A percentile compares a stretch with the other conserved stretches of the same genome.
Conservation (phyloP, 2,113 vertebrate species). For the Daboia siamensis region DNA sequence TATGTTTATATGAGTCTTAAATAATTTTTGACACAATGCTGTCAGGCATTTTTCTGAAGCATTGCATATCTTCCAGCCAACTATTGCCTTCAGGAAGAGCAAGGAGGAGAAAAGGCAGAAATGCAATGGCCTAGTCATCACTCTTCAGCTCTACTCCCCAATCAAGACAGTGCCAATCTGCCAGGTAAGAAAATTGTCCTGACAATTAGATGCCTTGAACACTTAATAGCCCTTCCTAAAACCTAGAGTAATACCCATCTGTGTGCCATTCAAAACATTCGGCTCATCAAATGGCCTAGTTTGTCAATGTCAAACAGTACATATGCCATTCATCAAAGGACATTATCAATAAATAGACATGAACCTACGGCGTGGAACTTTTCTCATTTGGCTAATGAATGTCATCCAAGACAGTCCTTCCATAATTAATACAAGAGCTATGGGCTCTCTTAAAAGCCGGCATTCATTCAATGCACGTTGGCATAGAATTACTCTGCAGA, state of each 20-base stretch:
- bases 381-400: conserved; percentile 60
- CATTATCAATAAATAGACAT: conserved; percentile 63
- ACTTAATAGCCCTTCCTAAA: conserved; percentile 62
- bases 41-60: neutral
- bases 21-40: neutral
- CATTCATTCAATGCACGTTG: neutral
- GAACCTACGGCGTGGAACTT: conserved; percentile 38
- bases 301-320: conserved; percentile 70
- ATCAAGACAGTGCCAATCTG: conserved; percentile 56
- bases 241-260: conserved; percentile 63
- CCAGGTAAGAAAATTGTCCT: conserved; percentile 58
- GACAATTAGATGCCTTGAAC: conserved; percentile 65
- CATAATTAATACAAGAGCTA: conserved; percentile 59
- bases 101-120: neutral
- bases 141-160: conserved; percentile 19
- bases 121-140: neutral
- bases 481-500: neutral
- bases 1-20: neutral
- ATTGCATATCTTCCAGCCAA: neutral
- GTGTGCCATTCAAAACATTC: conserved; percentile 58
- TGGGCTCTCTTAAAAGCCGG: neutral
- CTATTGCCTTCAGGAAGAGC: neutral
- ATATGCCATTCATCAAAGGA: conserved; percentile 58
- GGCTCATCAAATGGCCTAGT: conserved; percentile 63
- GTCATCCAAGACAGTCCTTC: conserved; percentile 32